These are phyloP conservation scores for Hylyphantes graminicola DNA, from an alignment of 1,140 invertebrate species.

Conservation along the genomic window DNA sequence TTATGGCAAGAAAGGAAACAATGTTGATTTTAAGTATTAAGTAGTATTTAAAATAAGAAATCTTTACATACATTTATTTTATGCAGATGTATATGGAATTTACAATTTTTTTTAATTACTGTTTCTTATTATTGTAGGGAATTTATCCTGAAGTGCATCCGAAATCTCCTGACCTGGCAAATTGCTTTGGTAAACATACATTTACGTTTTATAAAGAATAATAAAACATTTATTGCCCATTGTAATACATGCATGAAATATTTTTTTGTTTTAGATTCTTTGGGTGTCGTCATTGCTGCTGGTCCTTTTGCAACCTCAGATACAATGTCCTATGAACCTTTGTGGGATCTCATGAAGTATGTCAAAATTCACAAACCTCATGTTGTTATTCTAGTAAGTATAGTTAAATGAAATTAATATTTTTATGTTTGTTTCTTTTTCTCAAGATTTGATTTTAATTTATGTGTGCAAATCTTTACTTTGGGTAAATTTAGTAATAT, in stretches of 20 bases:
- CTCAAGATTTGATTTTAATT: neutral
- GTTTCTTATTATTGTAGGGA: neutral
- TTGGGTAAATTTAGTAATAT: neutral
- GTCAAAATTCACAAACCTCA: slow-evolving; percentile 79
- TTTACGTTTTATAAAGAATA: neutral
- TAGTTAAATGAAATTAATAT: neutral
- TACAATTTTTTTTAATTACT: no score
- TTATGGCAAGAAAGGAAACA: no score
- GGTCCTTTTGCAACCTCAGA: slow-evolving; percentile 85
- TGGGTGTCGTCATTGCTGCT: slow-evolving; percentile 80
- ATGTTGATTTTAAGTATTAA: no score
- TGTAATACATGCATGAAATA: neutral
- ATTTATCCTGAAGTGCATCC: neutral
- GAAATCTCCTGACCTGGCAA: slow-evolving; percentile 37
- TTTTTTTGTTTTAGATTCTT: slow-evolving; percentile 62
- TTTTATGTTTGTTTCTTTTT: neutral
- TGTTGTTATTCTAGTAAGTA: slow-evolving; percentile 67
- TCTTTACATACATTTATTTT: no score
- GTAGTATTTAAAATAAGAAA: no score
- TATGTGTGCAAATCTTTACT: neutral
- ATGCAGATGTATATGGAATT: no score
- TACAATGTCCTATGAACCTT: slow-evolving; percentile 81
- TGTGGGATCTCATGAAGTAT: slow-evolving; percentile 80
- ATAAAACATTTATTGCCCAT: neutral
- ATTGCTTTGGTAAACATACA: slow-evolving; percentile 34